Percentiles rank a stretch among this genome's conserved stretches.
Evolutionary conservation across 2,113 vertebrate species (phyloP).

Genomic region (Dasyornis broadbenti): DNA sequence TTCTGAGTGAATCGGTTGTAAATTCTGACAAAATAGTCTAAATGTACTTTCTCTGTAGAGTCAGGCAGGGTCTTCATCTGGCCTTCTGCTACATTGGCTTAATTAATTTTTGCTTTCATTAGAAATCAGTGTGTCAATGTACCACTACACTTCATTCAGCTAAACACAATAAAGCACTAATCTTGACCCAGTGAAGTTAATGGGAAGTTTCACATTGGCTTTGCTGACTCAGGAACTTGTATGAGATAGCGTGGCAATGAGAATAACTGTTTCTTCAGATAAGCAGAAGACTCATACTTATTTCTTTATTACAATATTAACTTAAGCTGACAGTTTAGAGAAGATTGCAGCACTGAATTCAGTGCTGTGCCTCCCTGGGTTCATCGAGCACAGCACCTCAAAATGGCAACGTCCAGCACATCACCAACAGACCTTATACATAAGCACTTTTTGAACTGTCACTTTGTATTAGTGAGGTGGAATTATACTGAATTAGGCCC

Average conservation of each 20-base stretch:
- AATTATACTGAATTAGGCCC: neutral
- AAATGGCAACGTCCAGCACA: neutral
- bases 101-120: neutral
- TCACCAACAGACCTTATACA: neutral
- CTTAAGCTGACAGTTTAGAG: neutral
- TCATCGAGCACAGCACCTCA: neutral
- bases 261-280: neutral
- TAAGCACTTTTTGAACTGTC: neutral
- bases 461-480: neutral
- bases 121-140: neutral
- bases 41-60: neutral
- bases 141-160: neutral
- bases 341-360: neutral
- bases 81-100: neutral
- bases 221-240: neutral
- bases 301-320: neutral
- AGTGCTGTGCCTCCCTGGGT: rapidly evolving
- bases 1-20: neutral
- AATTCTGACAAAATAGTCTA: neutral
- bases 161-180: neutral
- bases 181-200: neutral
- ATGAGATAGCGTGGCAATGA: neutral
- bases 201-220: neutral
- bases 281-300: neutral
- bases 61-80: neutral